Percentiles rank a stretch among this genome's conserved stretches.
These are phyloP conservation scores for Agrochola circellaris DNA, from an alignment of 2,888 invertebrate species.

Conservation along the genomic window DNA sequence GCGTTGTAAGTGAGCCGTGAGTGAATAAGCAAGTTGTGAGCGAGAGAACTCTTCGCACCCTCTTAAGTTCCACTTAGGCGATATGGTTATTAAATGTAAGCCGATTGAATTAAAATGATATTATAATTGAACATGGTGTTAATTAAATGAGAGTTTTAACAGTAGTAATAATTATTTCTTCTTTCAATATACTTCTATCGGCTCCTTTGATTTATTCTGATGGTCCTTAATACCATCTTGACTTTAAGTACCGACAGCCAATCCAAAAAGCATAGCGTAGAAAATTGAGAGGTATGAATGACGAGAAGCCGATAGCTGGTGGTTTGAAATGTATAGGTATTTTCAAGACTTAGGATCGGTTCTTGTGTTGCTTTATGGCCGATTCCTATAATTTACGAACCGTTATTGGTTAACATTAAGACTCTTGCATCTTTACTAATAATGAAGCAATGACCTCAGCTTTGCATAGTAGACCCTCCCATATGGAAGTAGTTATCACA, in stretches of 20 bases:
- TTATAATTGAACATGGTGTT: neutral
- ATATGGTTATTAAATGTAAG: constrained; percentile 33
- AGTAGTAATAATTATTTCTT: neutral
- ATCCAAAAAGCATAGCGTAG: neutral
- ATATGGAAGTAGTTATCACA: no score
- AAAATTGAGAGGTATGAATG: neutral
- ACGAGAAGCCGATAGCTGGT: neutral
- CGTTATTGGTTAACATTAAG: no score
- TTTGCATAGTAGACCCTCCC: no score
- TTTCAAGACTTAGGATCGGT: neutral
- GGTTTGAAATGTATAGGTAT: neutral
- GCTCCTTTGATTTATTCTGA: constrained; percentile 2
- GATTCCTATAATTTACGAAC: no score
- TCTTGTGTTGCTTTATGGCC: neutral
- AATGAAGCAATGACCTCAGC: no score
- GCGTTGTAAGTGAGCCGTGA: constrained; percentile 49
- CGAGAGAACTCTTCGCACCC: constrained; percentile 33
- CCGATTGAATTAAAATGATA: constrained; percentile 12
- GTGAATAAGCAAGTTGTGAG: constrained; percentile 50
- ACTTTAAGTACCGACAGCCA: neutral
- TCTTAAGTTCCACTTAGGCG: constrained; percentile 26
- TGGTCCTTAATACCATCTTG: neutral
- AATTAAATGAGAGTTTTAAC: neutral
- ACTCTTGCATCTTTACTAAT: no score
- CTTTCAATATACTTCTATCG: neutral